phyloP scores from a whole-genome alignment of 2,113 vertebrate species.

The Mustela lutreola region DNA sequence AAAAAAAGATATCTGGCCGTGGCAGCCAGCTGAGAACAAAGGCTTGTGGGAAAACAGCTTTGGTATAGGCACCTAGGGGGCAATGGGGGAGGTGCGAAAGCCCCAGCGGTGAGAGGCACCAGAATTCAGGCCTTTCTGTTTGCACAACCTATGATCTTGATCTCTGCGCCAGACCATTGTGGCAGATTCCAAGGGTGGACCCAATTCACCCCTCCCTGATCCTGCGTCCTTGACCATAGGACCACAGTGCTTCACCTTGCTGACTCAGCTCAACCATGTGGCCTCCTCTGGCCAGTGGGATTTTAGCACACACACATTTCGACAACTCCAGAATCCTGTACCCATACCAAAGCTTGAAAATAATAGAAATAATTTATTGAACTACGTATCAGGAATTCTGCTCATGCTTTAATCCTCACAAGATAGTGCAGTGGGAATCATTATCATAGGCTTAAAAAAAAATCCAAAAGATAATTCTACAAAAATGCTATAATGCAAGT shows the following conservation, averaged over 20 bases:
- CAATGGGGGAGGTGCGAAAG: fast-evolving
- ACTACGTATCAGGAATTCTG: too few relatives aligned
- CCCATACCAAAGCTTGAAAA: not conserved
- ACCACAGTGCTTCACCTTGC: not conserved
- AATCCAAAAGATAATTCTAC: not conserved
- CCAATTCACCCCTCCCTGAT: not conserved
- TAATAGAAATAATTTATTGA: too few relatives aligned
- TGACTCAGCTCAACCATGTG: not conserved
- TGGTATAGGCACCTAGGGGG: not conserved
- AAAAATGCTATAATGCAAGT: not conserved
- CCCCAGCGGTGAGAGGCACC: not conserved
- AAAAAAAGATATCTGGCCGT: not conserved
- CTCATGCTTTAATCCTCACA: too few relatives aligned
- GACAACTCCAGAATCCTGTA: not conserved
- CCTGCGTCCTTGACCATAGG: not conserved
- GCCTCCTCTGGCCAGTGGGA: not conserved
- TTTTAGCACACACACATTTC: not conserved
- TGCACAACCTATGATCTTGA: not conserved
- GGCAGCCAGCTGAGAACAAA: not conserved
- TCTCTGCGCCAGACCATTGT: fast-evolving
- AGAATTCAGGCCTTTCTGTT: not conserved
- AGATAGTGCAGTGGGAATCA: too few relatives aligned
- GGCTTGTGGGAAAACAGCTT: not conserved
- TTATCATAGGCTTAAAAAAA: too few relatives aligned
- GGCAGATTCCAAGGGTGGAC: not conserved